Conservation (phyloP, 2,113 vertebrate genomes). For the Pungitius pungitius region DNA sequence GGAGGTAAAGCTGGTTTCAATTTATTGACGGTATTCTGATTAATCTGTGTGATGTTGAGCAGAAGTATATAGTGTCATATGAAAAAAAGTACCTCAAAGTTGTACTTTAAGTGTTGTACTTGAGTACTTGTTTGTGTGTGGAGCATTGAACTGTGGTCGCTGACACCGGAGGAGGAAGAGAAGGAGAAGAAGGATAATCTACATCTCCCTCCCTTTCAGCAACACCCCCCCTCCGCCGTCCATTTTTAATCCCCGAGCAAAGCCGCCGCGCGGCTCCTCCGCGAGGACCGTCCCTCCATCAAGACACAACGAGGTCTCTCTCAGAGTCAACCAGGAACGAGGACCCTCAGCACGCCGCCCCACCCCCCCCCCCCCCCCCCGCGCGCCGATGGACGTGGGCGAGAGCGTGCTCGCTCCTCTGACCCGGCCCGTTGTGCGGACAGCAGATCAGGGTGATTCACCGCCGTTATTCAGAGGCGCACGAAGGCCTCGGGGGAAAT, state of each 20-base stretch:
- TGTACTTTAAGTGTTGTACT: background rate
- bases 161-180: slow-evolving; percentile 2
- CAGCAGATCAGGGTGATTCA: slow-evolving; percentile 62
- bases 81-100: background rate
- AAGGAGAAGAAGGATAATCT: slow-evolving; percentile 61
- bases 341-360: background rate
- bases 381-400: slow-evolving; percentile 25
- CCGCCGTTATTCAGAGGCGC: slow-evolving; percentile 51
- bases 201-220: slow-evolving; percentile 28
- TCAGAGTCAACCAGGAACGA: slow-evolving; percentile 7
- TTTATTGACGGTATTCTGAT: background rate
- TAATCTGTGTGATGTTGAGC: background rate
- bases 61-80: background rate
- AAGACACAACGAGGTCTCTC: slow-evolving; percentile 16
- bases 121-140: background rate
- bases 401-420: slow-evolving; percentile 42
- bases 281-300: slow-evolving; percentile 40
- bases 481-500: slow-evolving; percentile 58
- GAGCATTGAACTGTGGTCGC: slow-evolving; percentile 2
- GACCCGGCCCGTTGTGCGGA: slow-evolving; percentile 57
- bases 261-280: slow-evolving; percentile 53
- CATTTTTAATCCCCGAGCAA: slow-evolving; percentile 66
- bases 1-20: background rate
- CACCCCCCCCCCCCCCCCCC: no score
- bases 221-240: slow-evolving; percentile 36